phyloP scores from a whole-genome alignment of 2,797 vertebrate genomes.

The Triplophysa yarkandensis region DNA sequence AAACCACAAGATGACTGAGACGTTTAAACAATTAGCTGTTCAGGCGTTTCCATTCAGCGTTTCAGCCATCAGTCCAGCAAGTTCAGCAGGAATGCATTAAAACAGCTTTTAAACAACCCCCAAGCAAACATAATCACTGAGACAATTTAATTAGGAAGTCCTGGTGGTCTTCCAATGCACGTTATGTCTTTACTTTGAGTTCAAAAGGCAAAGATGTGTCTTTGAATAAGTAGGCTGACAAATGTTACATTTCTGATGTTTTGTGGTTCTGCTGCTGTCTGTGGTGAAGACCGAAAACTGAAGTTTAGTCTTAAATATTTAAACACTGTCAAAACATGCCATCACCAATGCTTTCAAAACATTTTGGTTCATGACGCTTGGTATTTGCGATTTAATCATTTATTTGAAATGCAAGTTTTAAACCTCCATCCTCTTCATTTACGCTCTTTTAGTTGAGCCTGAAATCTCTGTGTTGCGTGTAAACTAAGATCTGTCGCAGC shows the following conservation, averaged over 20 bases:
- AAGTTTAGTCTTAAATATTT: not conserved
- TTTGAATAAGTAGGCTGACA: not conserved
- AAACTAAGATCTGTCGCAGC: not conserved
- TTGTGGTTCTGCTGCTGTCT: not conserved
- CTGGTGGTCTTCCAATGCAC: conserved; percentile 12
- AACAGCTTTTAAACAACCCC: conserved; percentile 8
- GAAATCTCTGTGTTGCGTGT: not conserved
- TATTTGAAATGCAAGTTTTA: not conserved
- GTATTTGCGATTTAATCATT: not conserved
- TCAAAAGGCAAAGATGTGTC: not conserved
- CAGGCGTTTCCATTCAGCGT: not conserved
- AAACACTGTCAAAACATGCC: not conserved
- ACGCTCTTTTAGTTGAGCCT: not conserved
- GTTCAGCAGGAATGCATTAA: conserved; percentile 5
- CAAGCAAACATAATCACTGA: conserved; percentile 27
- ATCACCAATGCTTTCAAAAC: not conserved
- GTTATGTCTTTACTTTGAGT: not conserved
- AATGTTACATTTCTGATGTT: not conserved
- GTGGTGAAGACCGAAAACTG: not conserved
- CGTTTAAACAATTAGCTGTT: conserved; percentile 5
- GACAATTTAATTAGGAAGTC: conserved; percentile 5
- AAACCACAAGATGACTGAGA: conserved; percentile 9
- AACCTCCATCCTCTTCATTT: not conserved
- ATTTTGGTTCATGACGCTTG: not conserved
- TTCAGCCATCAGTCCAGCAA: not conserved